Evolutionary conservation across 2,113 vertebrate genomes (phyloP), one percentile per base, ranked within the genome.

Genomic region (Strix aluco): DNA sequence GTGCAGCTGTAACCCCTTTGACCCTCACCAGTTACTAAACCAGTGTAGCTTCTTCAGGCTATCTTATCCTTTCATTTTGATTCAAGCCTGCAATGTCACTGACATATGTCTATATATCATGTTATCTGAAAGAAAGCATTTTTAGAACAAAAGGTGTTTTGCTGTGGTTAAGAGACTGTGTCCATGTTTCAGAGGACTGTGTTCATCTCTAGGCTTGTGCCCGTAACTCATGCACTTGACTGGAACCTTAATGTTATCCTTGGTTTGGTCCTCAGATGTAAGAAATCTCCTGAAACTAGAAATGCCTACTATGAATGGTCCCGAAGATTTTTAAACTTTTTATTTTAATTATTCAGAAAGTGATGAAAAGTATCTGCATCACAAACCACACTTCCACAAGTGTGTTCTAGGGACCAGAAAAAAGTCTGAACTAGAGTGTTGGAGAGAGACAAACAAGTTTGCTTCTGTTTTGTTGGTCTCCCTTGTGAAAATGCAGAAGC

Each of bases 51-150:
- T 75, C 95, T 92, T 65, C 59, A 89, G 94, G 97, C 94, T 81
- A 22, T 93, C 72, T 90, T 58, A 63, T 49, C 61, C 89, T 88
- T 94, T 97, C 86, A 78, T 52, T 78, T 90, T 95, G 72, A 95
- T 96, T 97, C 88, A 94, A 95, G 91, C 55, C 65, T 91, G 49
- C 52, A 94, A 84, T 81, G 74, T 95, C 94, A 94, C 61, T 90
- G 94, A 95, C 94, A 96, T 95, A 96, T 96, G 95, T 92, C 95
- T 96, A 58, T 77, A 72, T 74, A 88, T 90, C 87, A 77, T 49
- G 36, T 67, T 83, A 36, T 62, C 81, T 80, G 75, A 91, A 92
- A 59, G 40, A n/a, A 80, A 88, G 25, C 2, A 0, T 40, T 90
- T 92, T 65, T 58, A 70, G 80, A 78, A 65, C 51, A 81, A 47